Percentiles rank a stretch among this genome's conserved stretches.
These are phyloP conservation scores for Coilia nasus DNA, from an alignment of 2,797 vertebrate species.

Conservation along the genomic window DNA sequence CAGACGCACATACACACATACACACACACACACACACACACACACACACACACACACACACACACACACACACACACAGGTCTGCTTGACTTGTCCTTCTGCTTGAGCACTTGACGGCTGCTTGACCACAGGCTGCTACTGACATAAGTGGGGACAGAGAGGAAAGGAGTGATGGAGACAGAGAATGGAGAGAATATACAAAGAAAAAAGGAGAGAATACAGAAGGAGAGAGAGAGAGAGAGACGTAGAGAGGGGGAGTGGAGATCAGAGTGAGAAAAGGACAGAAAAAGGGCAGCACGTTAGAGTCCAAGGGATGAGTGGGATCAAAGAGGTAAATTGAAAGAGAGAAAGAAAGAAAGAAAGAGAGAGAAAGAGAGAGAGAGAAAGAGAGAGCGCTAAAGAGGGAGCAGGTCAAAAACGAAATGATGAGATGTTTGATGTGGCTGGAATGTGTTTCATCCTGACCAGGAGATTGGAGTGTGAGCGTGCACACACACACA, in stretches of 20 bases:
- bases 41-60: no score
- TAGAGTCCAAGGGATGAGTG: background rate
- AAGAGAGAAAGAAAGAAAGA: background rate
- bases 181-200: background rate
- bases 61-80: background rate
- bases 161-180: background rate
- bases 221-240: background rate
- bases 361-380: background rate
- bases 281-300: background rate
- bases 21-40: no score
- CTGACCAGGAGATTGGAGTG: background rate
- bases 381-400: background rate
- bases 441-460: slow-evolving; percentile 28
- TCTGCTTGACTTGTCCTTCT: background rate
- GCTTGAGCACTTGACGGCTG: background rate
- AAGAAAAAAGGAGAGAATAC: background rate
- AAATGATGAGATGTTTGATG: background rate
- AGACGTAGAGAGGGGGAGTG: background rate
- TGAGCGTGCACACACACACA: background rate
- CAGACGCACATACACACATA: no score
- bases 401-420: background rate
- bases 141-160: background rate
- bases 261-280: background rate
- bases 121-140: slow-evolving; percentile 1
- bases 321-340: background rate